Evolutionary conservation across 2,888 invertebrate species (phyloP).

Genomic region (Malthinus flaveolus): DNA sequence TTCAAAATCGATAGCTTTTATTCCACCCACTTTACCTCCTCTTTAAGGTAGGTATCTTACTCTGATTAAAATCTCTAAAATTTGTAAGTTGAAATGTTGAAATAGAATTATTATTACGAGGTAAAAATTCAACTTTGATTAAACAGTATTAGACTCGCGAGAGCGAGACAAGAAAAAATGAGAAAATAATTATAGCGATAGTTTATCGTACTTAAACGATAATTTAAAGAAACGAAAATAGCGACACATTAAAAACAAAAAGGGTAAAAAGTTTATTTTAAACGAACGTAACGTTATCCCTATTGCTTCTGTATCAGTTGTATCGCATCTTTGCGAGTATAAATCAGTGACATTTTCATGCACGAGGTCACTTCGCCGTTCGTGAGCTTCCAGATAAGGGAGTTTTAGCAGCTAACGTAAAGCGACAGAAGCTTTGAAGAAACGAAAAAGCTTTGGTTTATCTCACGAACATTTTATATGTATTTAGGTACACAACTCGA

Average conservation of each 20-base stretch:
- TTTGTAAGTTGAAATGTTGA: too few species aligned
- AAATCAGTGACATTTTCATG: slow-evolving; percentile 47
- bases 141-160: too few species aligned
- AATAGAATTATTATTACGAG: too few species aligned
- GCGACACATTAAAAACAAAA: background rate
- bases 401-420: slow-evolving; percentile 39
- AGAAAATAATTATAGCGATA: too few species aligned
- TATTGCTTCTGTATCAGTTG: slow-evolving; percentile 13
- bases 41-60: too few species aligned
- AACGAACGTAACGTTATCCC: slow-evolving; percentile 6
- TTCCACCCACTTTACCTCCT: too few species aligned
- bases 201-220: too few species aligned
- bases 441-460: slow-evolving; percentile 38
- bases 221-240: too few species aligned
- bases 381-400: slow-evolving; percentile 46
- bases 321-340: slow-evolving; percentile 32
- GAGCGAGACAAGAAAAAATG: too few species aligned
- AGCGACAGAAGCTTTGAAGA: slow-evolving; percentile 43
- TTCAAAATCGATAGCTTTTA: too few species aligned
- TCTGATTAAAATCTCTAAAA: too few species aligned
- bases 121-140: too few species aligned
- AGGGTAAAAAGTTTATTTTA: slow-evolving; percentile 5
- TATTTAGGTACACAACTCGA: slow-evolving; percentile 7
- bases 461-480: slow-evolving; percentile 39
- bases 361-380: slow-evolving; percentile 43